Conservation (phyloP, 2,113 vertebrate genomes). For the Smithornis capensis region DNA sequence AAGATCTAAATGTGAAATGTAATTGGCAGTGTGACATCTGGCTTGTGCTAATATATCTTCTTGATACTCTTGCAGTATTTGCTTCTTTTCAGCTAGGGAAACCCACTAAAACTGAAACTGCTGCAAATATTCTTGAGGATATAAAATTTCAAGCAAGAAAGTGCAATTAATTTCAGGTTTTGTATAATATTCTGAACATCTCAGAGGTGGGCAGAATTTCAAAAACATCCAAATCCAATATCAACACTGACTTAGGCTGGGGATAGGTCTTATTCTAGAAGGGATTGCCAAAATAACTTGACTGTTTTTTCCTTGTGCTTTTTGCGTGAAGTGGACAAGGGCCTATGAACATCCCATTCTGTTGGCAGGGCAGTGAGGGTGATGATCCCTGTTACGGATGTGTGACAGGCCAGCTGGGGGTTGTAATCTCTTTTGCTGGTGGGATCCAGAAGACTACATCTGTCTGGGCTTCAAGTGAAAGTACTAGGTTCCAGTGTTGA, state of each 20-base stretch:
- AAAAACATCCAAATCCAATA: background rate
- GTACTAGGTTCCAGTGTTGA: background rate
- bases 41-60: background rate
- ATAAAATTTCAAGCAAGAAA: background rate
- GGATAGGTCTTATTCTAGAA: background rate
- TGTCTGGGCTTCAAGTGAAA: background rate
- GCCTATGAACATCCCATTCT: background rate
- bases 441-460: background rate
- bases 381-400: background rate
- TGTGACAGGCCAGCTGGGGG: constrained; percentile 1
- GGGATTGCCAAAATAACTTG: background rate
- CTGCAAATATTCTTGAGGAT: background rate
- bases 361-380: background rate
- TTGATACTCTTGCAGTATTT: background rate
- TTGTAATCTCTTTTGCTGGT: background rate
- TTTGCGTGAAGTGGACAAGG: background rate
- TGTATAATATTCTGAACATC: background rate
- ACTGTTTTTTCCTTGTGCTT: background rate
- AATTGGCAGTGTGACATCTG: background rate
- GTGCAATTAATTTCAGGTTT: background rate
- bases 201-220: background rate
- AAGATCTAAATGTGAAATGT: background rate
- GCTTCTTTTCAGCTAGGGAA: background rate
- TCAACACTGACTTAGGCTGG: background rate
- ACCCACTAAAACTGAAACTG: background rate